Evolutionary conservation across 2,797 vertebrate genomes (phyloP).

Genomic region (Tachyglossus aculeatus): DNA sequence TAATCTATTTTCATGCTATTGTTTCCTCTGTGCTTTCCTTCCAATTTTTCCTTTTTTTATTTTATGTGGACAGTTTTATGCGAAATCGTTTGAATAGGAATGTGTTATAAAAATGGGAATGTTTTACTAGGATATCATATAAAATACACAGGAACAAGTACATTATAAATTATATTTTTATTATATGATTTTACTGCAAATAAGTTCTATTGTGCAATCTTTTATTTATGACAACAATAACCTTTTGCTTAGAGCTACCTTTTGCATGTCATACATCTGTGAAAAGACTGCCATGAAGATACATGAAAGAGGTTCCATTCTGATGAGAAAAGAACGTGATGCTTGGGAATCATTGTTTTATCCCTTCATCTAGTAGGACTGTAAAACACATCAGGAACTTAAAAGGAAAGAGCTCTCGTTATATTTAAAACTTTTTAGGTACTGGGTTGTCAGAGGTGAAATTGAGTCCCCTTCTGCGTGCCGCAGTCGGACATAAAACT

Average conservation of each 20-base stretch:
- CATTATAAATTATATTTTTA: constrained; percentile 63
- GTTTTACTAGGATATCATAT: constrained; percentile 63
- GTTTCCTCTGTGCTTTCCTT: constrained; percentile 43
- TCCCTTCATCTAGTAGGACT: no score
- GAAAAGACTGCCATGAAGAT: constrained; percentile 43
- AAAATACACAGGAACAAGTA: constrained; percentile 62
- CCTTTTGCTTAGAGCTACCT: constrained; percentile 51
- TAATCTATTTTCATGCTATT: constrained; percentile 36
- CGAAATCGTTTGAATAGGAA: constrained; percentile 66
- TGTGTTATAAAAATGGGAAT: constrained; percentile 65
- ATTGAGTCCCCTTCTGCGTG: no score
- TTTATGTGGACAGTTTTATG: constrained; percentile 64
- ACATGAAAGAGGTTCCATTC: constrained; percentile 51
- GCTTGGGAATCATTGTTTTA: constrained; percentile 31
- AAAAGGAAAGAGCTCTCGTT: no score
- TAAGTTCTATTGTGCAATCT: constrained; percentile 59
- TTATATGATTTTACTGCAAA: constrained; percentile 64
- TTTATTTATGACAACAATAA: constrained; percentile 65
- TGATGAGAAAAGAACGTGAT: constrained; percentile 48
- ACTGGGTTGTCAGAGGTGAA: no score
- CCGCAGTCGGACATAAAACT: no score
- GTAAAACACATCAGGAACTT: no score
- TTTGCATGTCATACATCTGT: constrained; percentile 47
- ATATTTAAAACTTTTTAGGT: no score
- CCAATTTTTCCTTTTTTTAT: constrained; percentile 56